These are phyloP conservation scores for Drosophila saltans DNA, from an alignment of 1,140 invertebrate genomes.

Conservation along the genomic window DNA sequence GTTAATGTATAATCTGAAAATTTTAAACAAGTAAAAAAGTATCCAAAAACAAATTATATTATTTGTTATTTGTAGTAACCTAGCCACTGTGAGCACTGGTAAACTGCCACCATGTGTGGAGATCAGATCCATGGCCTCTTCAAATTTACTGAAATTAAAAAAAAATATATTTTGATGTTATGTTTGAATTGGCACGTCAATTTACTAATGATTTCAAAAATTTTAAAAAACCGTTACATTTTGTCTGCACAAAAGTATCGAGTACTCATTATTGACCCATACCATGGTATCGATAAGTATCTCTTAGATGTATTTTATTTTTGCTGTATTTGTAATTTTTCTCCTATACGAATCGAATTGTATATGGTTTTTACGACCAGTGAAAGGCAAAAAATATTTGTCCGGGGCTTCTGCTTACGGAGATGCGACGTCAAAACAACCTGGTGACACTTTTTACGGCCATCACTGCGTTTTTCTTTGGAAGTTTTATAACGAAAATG, in stretches of 20 bases:
- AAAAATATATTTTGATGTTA: no score
- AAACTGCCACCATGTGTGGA: slow-evolving; percentile 83
- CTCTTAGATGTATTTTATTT: neutral
- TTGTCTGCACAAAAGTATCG: neutral
- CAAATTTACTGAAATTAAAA: slow-evolving; percentile 85
- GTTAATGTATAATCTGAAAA: slow-evolving; percentile 90
- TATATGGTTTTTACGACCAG: no score
- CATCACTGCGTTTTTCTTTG: slow-evolving; percentile 78
- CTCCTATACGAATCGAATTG: neutral
- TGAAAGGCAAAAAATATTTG: neutral
- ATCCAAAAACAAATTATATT: neutral
- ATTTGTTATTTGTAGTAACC: slow-evolving; percentile 35
- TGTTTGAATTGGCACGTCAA: no score
- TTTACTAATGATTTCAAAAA: slow-evolving; percentile 4
- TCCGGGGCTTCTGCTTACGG: neutral
- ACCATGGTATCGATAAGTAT: neutral
- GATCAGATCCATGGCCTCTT: slow-evolving; percentile 90
- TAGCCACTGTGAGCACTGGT: slow-evolving; percentile 63
- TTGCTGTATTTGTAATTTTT: neutral
- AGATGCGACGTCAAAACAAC: slow-evolving; percentile 76
- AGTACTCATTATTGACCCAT: neutral
- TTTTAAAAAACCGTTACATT: neutral
- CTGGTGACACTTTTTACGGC: slow-evolving; percentile 74
- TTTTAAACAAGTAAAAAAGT: neutral
- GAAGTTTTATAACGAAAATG: slow-evolving; percentile 83